Evolutionary conservation across 2,888 invertebrate genomes (phyloP), one percentile per base, ranked within the genome.

Genomic region (Trissolcus brochymenae): DNA sequence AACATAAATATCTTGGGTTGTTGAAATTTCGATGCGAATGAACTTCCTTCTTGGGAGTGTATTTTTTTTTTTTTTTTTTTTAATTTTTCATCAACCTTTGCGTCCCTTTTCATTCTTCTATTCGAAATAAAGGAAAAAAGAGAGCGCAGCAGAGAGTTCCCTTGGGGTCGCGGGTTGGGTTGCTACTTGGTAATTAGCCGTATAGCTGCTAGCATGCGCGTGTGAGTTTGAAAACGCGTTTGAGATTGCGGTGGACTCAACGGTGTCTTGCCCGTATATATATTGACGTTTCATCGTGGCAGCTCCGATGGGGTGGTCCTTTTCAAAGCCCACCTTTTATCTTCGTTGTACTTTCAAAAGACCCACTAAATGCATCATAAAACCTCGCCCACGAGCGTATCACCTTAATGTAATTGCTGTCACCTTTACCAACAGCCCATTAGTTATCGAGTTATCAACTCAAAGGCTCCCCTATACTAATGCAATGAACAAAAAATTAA

Each of bases 211-310:
- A 81, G 81, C 81, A 82, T 84, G 83, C 84, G 84, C 83, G 84
- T 83, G 84, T 83, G 83, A 85, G 84, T 83, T 80, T 85, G 84
- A 85, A 87, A 86, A 86, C 84, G 84, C 83, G 81, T 83, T 82
- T 80, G 78, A 81, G 81, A 82, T 85, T 78, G 75, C 75, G 71
- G 78, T 78, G 75, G 75, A 75, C 71, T 66, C 57, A 53, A 64
- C 60, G 61, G 67, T 78, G 67, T 71, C 64, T 60, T 57, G 55
- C 60, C 70, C 4, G 50, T 64, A 29, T 54, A 61, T 64, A 55
- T 75, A 75, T 75, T 66, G 70, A 76, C 76, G 70, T 76, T 70
- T 76, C 76, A 50, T 70, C 62, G 60, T 51, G 64, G 41, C 21
- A 35, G n/a, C 57, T 74, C 62, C 54, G 16, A 51, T 65, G 53